These are phyloP conservation scores for Mormyrops boulengeri DNA, from an alignment of 2,797 vertebrate species.

Conservation along the genomic window DNA sequence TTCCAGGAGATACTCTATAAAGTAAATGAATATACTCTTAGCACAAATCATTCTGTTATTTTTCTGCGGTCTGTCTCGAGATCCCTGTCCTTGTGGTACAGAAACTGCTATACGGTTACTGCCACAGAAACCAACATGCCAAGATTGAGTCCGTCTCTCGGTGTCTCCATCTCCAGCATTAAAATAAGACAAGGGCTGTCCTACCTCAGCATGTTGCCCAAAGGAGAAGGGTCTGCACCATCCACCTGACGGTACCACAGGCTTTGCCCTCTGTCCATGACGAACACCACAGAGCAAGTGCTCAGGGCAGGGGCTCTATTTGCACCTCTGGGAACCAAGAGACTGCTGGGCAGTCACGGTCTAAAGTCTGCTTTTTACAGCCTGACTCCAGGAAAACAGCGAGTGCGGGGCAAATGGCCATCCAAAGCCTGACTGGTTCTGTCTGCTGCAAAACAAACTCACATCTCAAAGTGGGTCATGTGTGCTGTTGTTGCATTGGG, in stretches of 20 bases:
- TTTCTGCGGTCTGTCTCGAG: not conserved
- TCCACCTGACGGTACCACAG: slow-evolving; percentile 12
- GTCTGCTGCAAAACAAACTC: not conserved
- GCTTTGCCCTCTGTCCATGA: slow-evolving; percentile 45
- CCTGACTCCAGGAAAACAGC: not conserved
- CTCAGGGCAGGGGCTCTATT: slow-evolving; percentile 16
- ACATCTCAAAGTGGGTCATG: not conserved
- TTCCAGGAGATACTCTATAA: not conserved
- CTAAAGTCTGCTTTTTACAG: slow-evolving; percentile 55
- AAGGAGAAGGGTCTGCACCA: not conserved
- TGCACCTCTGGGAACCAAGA: slow-evolving; percentile 25
- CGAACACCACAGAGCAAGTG: not conserved
- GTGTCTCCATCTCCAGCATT: not conserved
- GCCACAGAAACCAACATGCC: not conserved
- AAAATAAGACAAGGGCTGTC: not conserved
- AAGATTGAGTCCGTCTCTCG: not conserved
- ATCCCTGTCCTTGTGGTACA: not conserved
- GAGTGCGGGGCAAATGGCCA: not conserved
- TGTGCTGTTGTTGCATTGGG: not conserved
- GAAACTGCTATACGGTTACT: not conserved
- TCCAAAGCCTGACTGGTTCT: not conserved
- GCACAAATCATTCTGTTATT: not conserved
- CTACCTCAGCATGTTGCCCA: slow-evolving; percentile 47
- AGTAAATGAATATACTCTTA: not conserved
- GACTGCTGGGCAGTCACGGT: slow-evolving; percentile 20